A percentile compares a stretch with the other conserved stretches of the same genome.
phyloP scores from a whole-genome alignment of 2,888 invertebrate species.

The Meandrusa payeni region DNA sequence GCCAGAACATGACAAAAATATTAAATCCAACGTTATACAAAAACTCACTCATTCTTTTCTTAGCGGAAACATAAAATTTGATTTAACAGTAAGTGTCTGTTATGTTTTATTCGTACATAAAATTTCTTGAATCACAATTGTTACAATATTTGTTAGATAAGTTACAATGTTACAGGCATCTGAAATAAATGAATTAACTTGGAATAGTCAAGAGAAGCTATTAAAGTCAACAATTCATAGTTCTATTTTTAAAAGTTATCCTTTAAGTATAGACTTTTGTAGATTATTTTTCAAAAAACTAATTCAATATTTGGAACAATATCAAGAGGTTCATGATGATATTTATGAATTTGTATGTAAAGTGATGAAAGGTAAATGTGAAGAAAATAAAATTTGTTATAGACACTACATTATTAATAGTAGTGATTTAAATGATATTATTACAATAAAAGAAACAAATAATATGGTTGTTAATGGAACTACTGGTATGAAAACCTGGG shows the following conservation, averaged over 20 bases:
- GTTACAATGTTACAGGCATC: constrained; percentile 42
- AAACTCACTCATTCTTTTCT: constrained; percentile 21
- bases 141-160: background rate
- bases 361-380: constrained; percentile 58
- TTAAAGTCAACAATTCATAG: constrained; percentile 80
- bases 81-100: constrained; percentile 23
- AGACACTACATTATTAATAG: constrained; percentile 82
- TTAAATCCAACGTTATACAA: constrained; percentile 1
- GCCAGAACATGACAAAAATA: background rate
- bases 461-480: constrained; percentile 89
- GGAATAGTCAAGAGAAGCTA: constrained; percentile 81
- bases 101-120: background rate
- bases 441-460: constrained; percentile 85
- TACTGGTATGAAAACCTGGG: constrained; percentile 90
- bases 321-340: constrained; percentile 82
- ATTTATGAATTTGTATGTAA: constrained; percentile 82
- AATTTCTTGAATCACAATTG: background rate
- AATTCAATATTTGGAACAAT: constrained; percentile 78
- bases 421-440: constrained; percentile 48
- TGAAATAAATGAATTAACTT: constrained; percentile 50
- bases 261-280: constrained; percentile 82
- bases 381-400: constrained; percentile 67
- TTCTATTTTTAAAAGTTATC: constrained; percentile 77
- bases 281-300: constrained; percentile 84
- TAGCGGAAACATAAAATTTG: constrained; percentile 22